Base-by-base conservation (phyloP, 1,140 invertebrate species). In the Apis laboriosa region DNA sequence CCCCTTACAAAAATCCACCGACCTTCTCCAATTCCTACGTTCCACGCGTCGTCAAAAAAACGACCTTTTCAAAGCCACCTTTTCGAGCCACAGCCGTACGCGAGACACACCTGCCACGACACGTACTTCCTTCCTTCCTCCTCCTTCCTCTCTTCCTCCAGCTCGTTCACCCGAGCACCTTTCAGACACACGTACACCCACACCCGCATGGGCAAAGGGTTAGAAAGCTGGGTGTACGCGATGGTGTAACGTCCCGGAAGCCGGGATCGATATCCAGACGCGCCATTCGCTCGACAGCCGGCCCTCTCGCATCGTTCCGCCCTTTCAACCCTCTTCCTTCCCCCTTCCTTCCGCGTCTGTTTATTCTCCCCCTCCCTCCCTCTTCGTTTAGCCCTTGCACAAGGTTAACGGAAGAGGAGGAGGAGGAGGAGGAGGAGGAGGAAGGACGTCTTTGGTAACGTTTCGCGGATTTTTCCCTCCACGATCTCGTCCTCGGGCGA, bases 221-320 rank as follows among this genome's bases (percentile, higher is more conserved):
- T 67, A 85, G 85, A 89, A 89, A 87, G 87, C 79, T 82, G 73
- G 85, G 86, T 70, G 34, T 43, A 43, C 89, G 88, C 79, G 84
- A 58, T 74, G 87, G 87, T 86, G 34, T 7, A 90, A 85, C 85
- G 86, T 90, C 83, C 86, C 84, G 86, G 88, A 90, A 88, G 80
- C 78, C 80, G 70, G 77, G 89, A 90, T 90, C 90, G 89, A 90
- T 90, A 90, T 87, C 82, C 87, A 86, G 89, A 89, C 89, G 89
- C 86, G 87, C 89, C 83, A 89, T 88, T 82, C 67, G 80, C 84
- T 76, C 77, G 43, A 73, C 64, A 79, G 61, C n/a, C 72, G 68
- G 78, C 55, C 21, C 68, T 17, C 63, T 43, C 58, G 60, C 13
- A 43, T 55, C 56, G 13, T 71, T 28, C 34, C 63, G 12, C 64